Evolutionary conservation across 2,888 invertebrate genomes (phyloP).

Genomic region (Sabatieria punctata): DNA sequence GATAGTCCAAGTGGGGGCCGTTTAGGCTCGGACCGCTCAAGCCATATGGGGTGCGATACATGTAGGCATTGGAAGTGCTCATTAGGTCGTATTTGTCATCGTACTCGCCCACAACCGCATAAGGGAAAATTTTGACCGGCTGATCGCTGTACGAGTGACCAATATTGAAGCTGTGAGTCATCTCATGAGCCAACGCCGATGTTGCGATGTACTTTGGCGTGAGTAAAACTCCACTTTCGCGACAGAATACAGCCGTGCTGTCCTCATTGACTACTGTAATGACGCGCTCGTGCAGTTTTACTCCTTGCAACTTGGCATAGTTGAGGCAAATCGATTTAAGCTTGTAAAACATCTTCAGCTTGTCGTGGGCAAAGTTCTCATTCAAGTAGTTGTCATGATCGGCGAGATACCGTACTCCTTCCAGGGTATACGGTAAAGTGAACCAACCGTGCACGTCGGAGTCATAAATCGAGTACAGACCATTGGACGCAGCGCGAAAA

Average conservation of each 20-base stretch:
- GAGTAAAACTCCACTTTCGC: conserved; percentile 21
- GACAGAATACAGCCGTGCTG: conserved; percentile 14
- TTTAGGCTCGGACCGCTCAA: conserved; percentile 20
- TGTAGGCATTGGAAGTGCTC: conserved; percentile 26
- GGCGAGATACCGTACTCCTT: neutral
- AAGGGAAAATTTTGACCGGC: conserved; percentile 19
- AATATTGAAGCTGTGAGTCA: conserved; percentile 26
- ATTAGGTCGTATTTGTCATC: conserved; percentile 28
- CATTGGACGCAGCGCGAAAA: conserved; percentile 25
- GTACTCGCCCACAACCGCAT: conserved; percentile 23
- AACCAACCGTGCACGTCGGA: conserved; percentile 23
- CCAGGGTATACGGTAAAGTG: conserved; percentile 2
- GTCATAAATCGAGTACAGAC: conserved; percentile 23
- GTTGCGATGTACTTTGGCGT: conserved; percentile 22
- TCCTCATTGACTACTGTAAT: conserved; percentile 23
- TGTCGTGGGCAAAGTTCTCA: neutral
- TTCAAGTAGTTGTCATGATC: neutral
- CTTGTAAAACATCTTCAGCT: conserved; percentile 19
- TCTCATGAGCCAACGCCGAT: conserved; percentile 26
- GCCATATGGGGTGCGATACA: conserved; percentile 11
- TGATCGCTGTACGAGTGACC: conserved; percentile 29
- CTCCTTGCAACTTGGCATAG: conserved; percentile 17
- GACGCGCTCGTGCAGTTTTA: conserved; percentile 14
- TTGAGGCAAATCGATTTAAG: conserved; percentile 23
- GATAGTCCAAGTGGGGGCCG: conserved; percentile 26